Evolutionary conservation across 2,888 invertebrate species (phyloP), one percentile per base, ranked within the genome.

Genomic region (Volucella inflata): DNA sequence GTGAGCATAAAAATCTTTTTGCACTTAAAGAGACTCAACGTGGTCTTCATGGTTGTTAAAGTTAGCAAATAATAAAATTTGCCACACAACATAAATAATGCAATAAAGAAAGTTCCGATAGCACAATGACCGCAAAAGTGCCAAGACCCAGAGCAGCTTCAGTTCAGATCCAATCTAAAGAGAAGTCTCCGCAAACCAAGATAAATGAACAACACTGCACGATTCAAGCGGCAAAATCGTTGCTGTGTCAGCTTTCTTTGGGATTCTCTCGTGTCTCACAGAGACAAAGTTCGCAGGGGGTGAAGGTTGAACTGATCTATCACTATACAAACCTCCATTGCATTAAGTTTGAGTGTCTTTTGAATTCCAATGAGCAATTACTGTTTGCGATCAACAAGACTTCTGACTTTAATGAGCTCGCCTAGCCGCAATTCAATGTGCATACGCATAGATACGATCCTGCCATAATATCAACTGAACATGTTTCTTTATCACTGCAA

Each of bases 321-420:
- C 46, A 48, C 55, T 38, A 16, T 46, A 70, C 14, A 46, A n/a
- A 11, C 11, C 55, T 9, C 12, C 46, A 46, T 6, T 40, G n/a
- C 11, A 30, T 64, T 16, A 30, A 16, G 55, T 46, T 17, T 53
- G 46, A 55, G 9, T 72, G 9, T 42, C 11, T 44, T 30, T 62
- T 62, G 40, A 50, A 53, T 64, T 74, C 21, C 12, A 75, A 75
- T 75, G 48, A 67, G 40, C 57, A 42, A 48, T 67, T 21, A 40
- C 30, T 57, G 48, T 42, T 75, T 67, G 50, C 57, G 40, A 65
- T 50, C 48, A n/a, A 40, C 10, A 67, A 42, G 59, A 12, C 38
- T 46, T n/a, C 17, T 4, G 55, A n/a, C 46, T 62, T 9, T n/a
- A 51, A 30, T 42, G 67, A 67, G 51, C 51, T 9, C 30, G n/a